phyloP scores from a whole-genome alignment of 1,140 invertebrate species.

The Brachionus asplanchnoidis region DNA sequence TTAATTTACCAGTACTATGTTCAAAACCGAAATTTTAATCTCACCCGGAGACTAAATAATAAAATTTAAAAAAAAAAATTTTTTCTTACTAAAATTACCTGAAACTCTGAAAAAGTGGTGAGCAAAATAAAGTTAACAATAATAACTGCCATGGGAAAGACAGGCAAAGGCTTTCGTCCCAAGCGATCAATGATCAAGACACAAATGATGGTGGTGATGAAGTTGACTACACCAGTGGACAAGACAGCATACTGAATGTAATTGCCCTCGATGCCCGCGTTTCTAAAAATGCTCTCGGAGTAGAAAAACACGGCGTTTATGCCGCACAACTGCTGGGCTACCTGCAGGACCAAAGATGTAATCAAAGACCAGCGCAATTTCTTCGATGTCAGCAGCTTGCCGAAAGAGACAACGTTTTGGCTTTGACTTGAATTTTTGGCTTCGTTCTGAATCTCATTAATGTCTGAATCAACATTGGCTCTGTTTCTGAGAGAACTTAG shows the following conservation, averaged over 20 bases:
- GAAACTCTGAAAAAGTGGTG: neutral
- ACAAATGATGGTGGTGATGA: conserved; percentile 65
- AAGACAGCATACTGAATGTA: conserved; percentile 67
- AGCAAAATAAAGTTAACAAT: conserved; percentile 19
- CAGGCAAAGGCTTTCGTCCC: conserved; percentile 44
- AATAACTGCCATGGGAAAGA: conserved; percentile 5
- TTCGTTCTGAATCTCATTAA: conserved; percentile 52
- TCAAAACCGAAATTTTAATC: neutral
- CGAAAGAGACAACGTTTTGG: conserved; percentile 45
- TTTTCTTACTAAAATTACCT: neutral
- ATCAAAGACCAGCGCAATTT: conserved; percentile 49
- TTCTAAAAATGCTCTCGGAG: conserved; percentile 67
- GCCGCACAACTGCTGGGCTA: conserved; percentile 53
- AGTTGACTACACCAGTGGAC: conserved; percentile 67
- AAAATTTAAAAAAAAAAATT: neutral
- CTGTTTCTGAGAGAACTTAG: conserved; percentile 46
- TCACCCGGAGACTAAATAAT: neutral
- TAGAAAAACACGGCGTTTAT: conserved; percentile 71
- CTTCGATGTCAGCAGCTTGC: conserved; percentile 47
- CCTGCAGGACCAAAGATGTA: conserved; percentile 49
- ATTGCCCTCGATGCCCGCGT: conserved; percentile 61
- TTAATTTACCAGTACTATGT: neutral
- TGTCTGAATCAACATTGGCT: conserved; percentile 48
- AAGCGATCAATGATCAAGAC: conserved; percentile 50
- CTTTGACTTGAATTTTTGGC: conserved; percentile 45